phyloP scores from a whole-genome alignment of 2,888 invertebrate species.

The Lacanobia oleracea region DNA sequence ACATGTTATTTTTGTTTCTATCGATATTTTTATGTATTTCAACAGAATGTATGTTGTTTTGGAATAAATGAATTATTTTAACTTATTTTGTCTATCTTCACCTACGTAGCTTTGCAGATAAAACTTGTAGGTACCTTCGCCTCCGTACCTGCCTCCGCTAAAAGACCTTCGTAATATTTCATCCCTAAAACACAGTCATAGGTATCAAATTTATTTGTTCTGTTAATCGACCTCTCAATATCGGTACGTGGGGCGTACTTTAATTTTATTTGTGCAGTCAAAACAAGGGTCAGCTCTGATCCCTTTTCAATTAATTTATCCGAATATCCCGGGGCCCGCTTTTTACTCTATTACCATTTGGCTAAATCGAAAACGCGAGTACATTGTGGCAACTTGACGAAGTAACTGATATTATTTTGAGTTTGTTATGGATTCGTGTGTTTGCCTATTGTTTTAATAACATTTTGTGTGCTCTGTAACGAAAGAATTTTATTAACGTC shows the following conservation, averaged over 20 bases:
- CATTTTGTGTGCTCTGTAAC: slow-evolving; percentile 2
- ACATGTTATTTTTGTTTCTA: too few relatives aligned
- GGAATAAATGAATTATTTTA: too few relatives aligned
- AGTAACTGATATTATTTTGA: slow-evolving; percentile 45
- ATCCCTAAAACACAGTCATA: slow-evolving; percentile 41
- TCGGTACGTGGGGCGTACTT: slow-evolving; percentile 80
- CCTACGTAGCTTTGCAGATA: not conserved
- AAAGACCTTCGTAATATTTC: not conserved
- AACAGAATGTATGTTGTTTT: too few relatives aligned
- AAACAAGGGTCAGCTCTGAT: slow-evolving; percentile 82
- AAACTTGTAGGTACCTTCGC: not conserved
- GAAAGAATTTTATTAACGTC: not conserved
- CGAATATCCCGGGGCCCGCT: slow-evolving; percentile 71
- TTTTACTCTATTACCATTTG: slow-evolving; percentile 78
- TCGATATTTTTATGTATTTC: too few relatives aligned
- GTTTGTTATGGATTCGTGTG: slow-evolving; percentile 18
- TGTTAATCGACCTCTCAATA: slow-evolving; percentile 84
- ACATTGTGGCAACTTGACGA: slow-evolving; percentile 59
- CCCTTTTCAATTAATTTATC: slow-evolving; percentile 86
- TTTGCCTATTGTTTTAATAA: slow-evolving; percentile 27
- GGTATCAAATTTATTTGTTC: slow-evolving; percentile 75
- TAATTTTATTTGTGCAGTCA: slow-evolving; percentile 87
- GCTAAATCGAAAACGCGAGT: slow-evolving; percentile 72
- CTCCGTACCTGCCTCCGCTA: not conserved
- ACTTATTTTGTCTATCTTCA: not conserved